Percentiles rank a stretch among this genome's conserved stretches.
phyloP scores from a whole-genome alignment of 2,797 vertebrate genomes.

The Champsocephalus esox region DNA sequence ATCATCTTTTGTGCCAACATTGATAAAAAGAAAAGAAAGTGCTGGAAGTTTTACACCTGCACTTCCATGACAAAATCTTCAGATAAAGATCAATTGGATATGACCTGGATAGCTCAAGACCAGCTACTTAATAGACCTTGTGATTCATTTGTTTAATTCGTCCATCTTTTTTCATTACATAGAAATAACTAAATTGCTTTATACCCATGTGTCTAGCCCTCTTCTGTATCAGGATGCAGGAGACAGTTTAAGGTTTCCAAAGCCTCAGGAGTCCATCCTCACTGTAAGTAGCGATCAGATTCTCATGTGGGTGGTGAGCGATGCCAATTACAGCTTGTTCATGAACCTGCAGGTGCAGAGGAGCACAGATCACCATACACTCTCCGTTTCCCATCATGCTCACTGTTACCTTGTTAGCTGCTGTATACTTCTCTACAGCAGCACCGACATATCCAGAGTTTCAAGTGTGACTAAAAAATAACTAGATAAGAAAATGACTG shows the following conservation, averaged over 20 bases:
- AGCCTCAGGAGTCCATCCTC: slow-evolving; percentile 96
- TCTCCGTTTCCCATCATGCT: slow-evolving; percentile 4
- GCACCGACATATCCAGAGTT: slow-evolving; percentile 7
- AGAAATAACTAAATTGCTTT: slow-evolving; percentile 17
- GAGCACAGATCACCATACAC: slow-evolving; percentile 34
- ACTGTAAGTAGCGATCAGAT: slow-evolving; percentile 95
- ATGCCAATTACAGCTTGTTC: slow-evolving; percentile 98
- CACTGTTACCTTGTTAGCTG: neutral
- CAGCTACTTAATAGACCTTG: neutral
- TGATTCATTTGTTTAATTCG: neutral
- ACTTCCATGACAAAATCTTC: slow-evolving; percentile 6
- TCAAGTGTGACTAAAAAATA: slow-evolving; percentile 12
- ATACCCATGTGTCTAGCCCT: slow-evolving; percentile 14
- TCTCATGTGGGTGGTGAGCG: slow-evolving; percentile 98
- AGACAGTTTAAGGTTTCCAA: slow-evolving; percentile 90
- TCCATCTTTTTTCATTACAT: neutral
- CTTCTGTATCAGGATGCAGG: slow-evolving; percentile 17
- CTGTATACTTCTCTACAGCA: neutral
- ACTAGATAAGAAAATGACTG: neutral
- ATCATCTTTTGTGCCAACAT: neutral
- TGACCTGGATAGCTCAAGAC: neutral
- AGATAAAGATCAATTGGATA: neutral
- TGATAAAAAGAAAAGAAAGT: neutral
- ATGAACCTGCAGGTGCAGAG: slow-evolving; percentile 88
- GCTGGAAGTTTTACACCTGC: neutral